Evolutionary conservation across 2,113 vertebrate species (phyloP).

Genomic region (Brevimyrus niger): DNA sequence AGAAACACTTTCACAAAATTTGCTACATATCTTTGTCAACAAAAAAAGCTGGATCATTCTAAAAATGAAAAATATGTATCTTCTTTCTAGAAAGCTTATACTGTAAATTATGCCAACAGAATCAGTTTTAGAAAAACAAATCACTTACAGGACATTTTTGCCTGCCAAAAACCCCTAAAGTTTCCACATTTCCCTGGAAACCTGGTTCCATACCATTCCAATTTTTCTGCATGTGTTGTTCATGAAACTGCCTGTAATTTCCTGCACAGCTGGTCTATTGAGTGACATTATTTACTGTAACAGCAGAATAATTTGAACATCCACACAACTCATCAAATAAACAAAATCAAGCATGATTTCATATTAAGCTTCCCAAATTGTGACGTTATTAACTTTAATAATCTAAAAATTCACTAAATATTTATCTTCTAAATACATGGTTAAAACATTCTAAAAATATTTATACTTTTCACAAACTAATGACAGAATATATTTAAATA

Average conservation of each 20-base stretch:
- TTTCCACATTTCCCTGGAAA: not conserved
- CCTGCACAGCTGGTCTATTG: not conserved
- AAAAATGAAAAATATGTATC: not conserved
- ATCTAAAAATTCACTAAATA: not conserved
- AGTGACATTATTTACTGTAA: not conserved
- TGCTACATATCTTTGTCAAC: not conserved
- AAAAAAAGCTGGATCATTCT: not conserved
- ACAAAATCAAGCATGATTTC: not conserved
- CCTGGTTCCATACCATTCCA: not conserved
- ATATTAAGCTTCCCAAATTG: not conserved
- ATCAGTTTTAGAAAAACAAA: not conserved
- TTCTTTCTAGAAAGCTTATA: not conserved
- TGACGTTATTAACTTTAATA: not conserved
- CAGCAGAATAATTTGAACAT: not conserved
- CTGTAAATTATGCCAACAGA: not conserved
- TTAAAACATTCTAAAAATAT: slow-evolving; percentile 24
- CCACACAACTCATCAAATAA: not conserved
- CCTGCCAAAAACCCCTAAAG: not conserved
- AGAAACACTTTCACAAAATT: not conserved
- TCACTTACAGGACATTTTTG: not conserved
- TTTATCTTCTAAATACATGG: not conserved
- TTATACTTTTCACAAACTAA: not conserved
- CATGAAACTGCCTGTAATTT: not conserved
- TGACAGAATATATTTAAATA: slow-evolving; percentile 39
- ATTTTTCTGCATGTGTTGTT: not conserved